These are phyloP conservation scores for Dendrocopos noguchii DNA, from an alignment of 2,113 vertebrate species.

Conservation along the genomic window DNA sequence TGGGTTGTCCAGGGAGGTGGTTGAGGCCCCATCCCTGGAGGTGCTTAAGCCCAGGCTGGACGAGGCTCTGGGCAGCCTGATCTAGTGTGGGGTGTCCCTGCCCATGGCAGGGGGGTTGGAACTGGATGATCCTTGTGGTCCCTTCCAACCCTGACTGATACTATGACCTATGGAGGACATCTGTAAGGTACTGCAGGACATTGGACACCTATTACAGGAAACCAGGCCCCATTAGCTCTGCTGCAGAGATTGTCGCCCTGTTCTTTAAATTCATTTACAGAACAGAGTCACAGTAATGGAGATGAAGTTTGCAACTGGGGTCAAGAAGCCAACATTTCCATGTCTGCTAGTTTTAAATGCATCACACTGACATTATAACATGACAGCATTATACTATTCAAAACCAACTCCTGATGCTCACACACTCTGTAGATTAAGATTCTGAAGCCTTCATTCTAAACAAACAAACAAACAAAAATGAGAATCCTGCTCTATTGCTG, in stretches of 20 bases:
- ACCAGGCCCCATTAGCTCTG: background rate
- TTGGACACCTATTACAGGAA: fast-evolving
- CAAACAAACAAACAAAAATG: too few relatives aligned
- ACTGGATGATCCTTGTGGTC: too few relatives aligned
- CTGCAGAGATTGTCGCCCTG: background rate
- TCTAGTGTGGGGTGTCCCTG: too few relatives aligned
- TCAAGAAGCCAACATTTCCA: background rate
- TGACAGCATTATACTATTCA: background rate
- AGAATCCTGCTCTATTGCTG: background rate
- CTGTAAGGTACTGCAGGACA: background rate
- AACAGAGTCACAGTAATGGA: background rate
- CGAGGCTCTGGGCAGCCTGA: too few relatives aligned
- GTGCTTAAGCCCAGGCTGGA: too few relatives aligned
- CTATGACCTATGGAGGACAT: background rate
- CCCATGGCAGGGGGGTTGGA: too few relatives aligned
- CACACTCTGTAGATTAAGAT: background rate
- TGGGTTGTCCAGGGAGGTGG: too few relatives aligned
- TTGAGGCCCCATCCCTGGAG: too few relatives aligned
- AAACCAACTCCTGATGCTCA: background rate
- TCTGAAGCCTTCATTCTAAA: background rate
- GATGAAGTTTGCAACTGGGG: background rate
- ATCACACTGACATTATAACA: background rate
- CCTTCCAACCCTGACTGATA: too few relatives aligned
- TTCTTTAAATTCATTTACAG: background rate
- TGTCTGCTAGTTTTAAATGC: background rate